Base-by-base conservation (phyloP, 2,113 vertebrate genomes). In the Otis tarda region DNA sequence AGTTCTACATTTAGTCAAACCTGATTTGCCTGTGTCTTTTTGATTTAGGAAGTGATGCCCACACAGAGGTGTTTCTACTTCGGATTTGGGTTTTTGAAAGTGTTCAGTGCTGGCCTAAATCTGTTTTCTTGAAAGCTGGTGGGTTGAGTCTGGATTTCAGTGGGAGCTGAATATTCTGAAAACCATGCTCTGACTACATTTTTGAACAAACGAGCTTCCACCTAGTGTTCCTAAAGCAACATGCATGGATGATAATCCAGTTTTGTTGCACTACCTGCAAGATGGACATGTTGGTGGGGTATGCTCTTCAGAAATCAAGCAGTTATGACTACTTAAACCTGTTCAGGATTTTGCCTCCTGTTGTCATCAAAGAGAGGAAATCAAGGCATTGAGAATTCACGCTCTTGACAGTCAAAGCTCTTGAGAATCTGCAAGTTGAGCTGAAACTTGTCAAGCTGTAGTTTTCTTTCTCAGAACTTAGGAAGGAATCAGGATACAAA, bases 161-260 rank as follows among this genome's bases (percentile, higher is more conserved):
- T 50, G 70, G 77, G 89, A 92, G 73, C 0, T 57, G 65, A 89
- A 50, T 89, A 64, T 79, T 83, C 93, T 79, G 89, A 65, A 92
- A 87, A 65, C 61, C 31, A 4, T 68, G 4, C 20, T 78, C 53
- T 56, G 65, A 6, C 76, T 89, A 53, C 14, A 17, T 52, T 84
- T 88, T 78, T 93, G 61, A 92, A 94, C 65, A 79, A 87, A 96
- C 41, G 5, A 28, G 3, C 15, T 93, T 91, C 22, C 59, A 95
- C 14, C 18, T 68, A 12, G 7, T 39, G 31, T 31, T 92, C 77
- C 83, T 39, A 33, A 73, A 89, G 73, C 77, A 50, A 43, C 1
- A 19, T 50, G 22, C 28, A 37, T 0, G 1, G 39, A 56, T 39
- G 70, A 43, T 41, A 49, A 59, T 23, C 12, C 22, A 35, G 52